Evolutionary conservation across 2,797 vertebrate genomes (phyloP).

Genomic region (Phoebastria nigripes): DNA sequence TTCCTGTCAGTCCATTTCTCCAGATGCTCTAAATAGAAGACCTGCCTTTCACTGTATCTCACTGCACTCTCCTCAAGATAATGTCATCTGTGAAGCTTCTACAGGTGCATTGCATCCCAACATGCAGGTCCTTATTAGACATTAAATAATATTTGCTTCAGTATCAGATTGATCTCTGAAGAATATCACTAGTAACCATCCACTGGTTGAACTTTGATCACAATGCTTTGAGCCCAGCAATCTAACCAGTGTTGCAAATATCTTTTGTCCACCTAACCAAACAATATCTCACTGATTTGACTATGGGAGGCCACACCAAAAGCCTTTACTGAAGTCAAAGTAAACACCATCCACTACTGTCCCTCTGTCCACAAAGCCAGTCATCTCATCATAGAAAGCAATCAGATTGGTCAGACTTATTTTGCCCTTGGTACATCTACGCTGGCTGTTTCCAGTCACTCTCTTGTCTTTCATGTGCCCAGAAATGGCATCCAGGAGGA

Average conservation of each 20-base stretch:
- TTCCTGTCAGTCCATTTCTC: not conserved
- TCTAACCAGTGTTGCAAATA: not conserved
- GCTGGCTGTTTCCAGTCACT: not conserved
- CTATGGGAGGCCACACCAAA: not conserved
- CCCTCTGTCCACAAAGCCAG: not conserved
- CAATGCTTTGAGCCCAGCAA: not conserved
- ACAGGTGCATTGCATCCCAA: not conserved
- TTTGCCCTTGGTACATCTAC: not conserved
- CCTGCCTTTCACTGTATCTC: not conserved
- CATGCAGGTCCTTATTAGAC: not conserved
- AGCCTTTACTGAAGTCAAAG: not conserved
- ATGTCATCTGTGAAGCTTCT: not conserved
- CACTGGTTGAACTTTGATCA: not conserved
- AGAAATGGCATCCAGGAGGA: not conserved
- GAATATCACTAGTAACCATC: not conserved
- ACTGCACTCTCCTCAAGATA: not conserved
- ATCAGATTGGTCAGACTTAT: not conserved
- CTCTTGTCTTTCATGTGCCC: not conserved
- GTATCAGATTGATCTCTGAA: not conserved
- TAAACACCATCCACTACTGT: not conserved
- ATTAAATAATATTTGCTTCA: not conserved
- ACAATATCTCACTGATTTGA: not conserved
- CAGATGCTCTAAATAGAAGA: not conserved
- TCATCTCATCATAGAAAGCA: not conserved
- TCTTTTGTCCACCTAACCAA: not conserved